Base-by-base conservation (phyloP, 1,140 invertebrate species). In the Lamellibrachia luymesi region DNA sequence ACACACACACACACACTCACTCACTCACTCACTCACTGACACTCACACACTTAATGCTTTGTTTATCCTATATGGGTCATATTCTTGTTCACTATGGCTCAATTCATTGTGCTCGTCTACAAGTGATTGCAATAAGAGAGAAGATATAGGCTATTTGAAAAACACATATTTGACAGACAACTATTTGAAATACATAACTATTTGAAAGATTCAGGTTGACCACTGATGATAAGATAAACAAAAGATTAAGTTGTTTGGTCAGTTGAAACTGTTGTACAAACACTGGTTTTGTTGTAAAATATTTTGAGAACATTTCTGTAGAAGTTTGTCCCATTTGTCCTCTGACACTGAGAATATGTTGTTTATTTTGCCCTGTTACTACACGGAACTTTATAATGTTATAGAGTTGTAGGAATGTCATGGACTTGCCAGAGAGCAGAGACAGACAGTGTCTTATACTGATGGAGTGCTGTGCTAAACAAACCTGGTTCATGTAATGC, bases 1-100 rank as follows among this genome's bases (percentile, higher is more conserved):
- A n/a, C 90, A 91, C 90, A n/a, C 90, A 27, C 50, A 49, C 38
- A 91, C 90, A n/a, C 90, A 91, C 90, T 25, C 90, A 91, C 90
- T 8, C 27, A 91, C 22, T 13, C 90, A 91, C n/a, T 13, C 27
- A 91, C 90, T 50, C 90, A 91, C 90, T 27, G 2, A 91, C 27
- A 91, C 17, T 13, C 90, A 91, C 25, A 5, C 90, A 91, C 64
- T 80, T 1, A 80, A 2, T 80, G 64, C 25, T 80, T 80, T 80
- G 13, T 80, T 80, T 6, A 22, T 80, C 64, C 64, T 80, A 22
- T 13, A 10, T 2, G 13, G 64, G 17, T 80, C 2, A 80, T 80
- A 2, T 80, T 80, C 6, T 80, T 8, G 13, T 80, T 80, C 25
- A 8, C 25, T 13, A 80, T 80, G n/a, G n/a, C n/a, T n/a, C n/a